Conservation (phyloP, 1,140 invertebrate genomes). For the Adoxophyes honmai region DNA sequence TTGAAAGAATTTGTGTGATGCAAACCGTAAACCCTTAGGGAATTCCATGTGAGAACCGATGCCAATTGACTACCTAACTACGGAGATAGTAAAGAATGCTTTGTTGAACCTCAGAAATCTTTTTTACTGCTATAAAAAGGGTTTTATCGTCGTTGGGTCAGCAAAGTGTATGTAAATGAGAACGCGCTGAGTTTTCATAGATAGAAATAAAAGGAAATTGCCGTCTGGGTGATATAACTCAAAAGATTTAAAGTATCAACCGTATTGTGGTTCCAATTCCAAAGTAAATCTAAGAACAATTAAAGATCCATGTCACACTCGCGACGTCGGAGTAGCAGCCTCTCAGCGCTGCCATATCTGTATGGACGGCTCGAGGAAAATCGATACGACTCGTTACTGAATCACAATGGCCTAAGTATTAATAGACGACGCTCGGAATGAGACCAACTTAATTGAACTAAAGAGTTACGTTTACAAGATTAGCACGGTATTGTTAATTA, state of each 20-base stretch:
- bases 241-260: conserved; percentile 26
- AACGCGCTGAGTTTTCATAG: conserved; percentile 37
- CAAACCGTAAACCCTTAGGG: neutral
- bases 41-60: neutral
- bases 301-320: neutral
- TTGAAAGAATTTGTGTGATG: neutral
- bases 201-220: conserved; percentile 56
- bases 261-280: conserved; percentile 3
- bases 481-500: too few species aligned
- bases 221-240: conserved; percentile 44
- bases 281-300: conserved; percentile 5
- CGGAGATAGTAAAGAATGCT: conserved; percentile 40
- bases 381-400: conserved; percentile 6
- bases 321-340: neutral
- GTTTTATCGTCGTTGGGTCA: conserved; percentile 62
- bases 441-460: neutral
- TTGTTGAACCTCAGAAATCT: conserved; percentile 52
- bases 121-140: conserved; percentile 56
- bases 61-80: conserved; percentile 11
- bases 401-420: conserved; percentile 2
- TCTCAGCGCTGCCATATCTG: neutral
- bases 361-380: conserved; percentile 9
- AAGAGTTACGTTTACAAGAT: neutral
- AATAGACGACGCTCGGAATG: neutral
- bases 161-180: conserved; percentile 69